Percentiles rank a stretch among this genome's conserved stretches.
Evolutionary conservation across 2,113 vertebrate species (phyloP).

Genomic region (Pelmatolapia mariae): DNA sequence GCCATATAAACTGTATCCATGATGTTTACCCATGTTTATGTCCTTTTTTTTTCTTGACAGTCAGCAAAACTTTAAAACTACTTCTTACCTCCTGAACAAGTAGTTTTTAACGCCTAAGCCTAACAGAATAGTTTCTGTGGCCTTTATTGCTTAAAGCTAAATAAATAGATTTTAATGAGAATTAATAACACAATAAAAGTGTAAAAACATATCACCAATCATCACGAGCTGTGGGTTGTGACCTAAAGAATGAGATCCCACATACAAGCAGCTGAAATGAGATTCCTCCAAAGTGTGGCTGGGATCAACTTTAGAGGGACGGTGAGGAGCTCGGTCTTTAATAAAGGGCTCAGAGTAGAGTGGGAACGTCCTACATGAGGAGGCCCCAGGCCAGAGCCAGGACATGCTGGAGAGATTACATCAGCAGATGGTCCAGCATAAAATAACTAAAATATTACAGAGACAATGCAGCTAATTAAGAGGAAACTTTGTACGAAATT

Average conservation of each 20-base stretch:
- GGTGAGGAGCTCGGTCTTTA: background rate
- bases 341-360: background rate
- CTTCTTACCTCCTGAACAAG: background rate
- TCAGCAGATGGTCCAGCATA: background rate
- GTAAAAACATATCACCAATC: background rate
- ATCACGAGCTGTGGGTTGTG: background rate
- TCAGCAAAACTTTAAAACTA: background rate
- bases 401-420: background rate
- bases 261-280: background rate
- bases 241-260: background rate
- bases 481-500: background rate
- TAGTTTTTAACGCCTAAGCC: background rate
- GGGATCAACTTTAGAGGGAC: background rate
- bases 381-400: background rate
- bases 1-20: background rate
- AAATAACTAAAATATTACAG: background rate
- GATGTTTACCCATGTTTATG: background rate
- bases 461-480: accelerated
- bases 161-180: background rate
- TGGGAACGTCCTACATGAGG: background rate
- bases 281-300: background rate
- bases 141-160: background rate
- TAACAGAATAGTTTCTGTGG: background rate
- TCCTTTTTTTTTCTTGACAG: background rate
- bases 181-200: background rate